Conservation (phyloP, 2,888 invertebrate species). For the Smittia aterrima region DNA sequence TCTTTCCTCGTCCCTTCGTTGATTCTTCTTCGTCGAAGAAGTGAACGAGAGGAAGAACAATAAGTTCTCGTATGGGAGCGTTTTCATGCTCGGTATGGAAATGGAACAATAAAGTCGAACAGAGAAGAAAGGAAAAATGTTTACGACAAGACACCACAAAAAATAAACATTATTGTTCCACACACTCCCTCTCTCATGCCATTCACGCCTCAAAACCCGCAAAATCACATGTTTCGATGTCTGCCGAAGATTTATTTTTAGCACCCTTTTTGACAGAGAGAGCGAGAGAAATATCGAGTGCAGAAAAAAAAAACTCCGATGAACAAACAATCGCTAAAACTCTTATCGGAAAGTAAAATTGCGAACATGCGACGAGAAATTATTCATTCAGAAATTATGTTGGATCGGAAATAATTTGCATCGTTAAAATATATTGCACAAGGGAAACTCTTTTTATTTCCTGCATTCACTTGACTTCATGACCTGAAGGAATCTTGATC, state of each 20-base stretch:
- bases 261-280: not conserved
- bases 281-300: not conserved
- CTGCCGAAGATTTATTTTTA: slow-evolving; percentile 21
- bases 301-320: not conserved
- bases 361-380: no score
- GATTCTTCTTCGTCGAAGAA: not conserved
- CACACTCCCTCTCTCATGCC: not conserved
- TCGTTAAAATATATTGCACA: no score
- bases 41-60: not conserved
- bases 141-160: slow-evolving; percentile 4
- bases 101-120: slow-evolving; percentile 8
- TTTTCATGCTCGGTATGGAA: not conserved
- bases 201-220: not conserved
- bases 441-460: no score
- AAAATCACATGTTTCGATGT: slow-evolving; percentile 9
- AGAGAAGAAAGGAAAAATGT: slow-evolving; percentile 4
- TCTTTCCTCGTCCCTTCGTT: not conserved
- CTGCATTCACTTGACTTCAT: no score
- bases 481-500: no score
- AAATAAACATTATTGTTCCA: slow-evolving; percentile 13
- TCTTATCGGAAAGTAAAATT: no score
- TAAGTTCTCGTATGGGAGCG: not conserved
- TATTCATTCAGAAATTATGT: no score
- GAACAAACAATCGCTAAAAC: no score
- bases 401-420: no score